A percentile compares a stretch with the other conserved stretches of the same genome.
These are phyloP conservation scores for Drosophila imparisetae DNA, from an alignment of 2,888 invertebrate genomes.

Conservation along the genomic window DNA sequence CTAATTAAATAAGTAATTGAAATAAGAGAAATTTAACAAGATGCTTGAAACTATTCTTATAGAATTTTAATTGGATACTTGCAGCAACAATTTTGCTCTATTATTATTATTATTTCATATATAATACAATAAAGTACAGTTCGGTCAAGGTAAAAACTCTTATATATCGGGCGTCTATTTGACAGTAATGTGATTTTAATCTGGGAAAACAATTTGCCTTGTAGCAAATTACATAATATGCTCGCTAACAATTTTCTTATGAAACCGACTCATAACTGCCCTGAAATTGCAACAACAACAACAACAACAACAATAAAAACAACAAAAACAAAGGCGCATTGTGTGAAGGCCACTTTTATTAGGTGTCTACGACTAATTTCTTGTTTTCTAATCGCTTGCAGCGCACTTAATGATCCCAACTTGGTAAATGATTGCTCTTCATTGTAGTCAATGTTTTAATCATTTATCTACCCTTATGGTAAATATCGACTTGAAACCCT, in stretches of 20 bases:
- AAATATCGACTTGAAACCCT: not conserved
- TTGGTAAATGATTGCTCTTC: constrained; percentile 43
- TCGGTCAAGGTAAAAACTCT: constrained; percentile 34
- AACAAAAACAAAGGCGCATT: constrained; percentile 16
- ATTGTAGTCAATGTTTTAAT: constrained; percentile 37
- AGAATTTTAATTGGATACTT: not conserved
- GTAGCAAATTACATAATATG: constrained; percentile 29
- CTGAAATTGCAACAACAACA: constrained; percentile 14
- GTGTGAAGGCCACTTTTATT: constrained; percentile 70
- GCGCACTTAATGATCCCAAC: constrained; percentile 36
- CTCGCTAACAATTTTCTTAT: constrained; percentile 33
- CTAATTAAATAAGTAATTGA: not conserved
- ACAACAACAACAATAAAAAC: not conserved
- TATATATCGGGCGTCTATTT: constrained; percentile 21
- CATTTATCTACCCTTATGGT: not conserved
- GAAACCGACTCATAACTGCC: constrained; percentile 25
- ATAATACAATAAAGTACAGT: not conserved
- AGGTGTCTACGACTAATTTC: constrained; percentile 51
- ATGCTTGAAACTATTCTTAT: not conserved
- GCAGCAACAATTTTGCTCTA: not conserved
- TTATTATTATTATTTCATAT: not conserved
- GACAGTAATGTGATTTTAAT: constrained; percentile 44
- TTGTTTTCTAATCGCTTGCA: constrained; percentile 40
- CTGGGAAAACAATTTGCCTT: constrained; percentile 32
- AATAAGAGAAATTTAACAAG: not conserved